phyloP scores from a whole-genome alignment of 2,113 vertebrate species.

The Sinocyclocheilus rhinocerous region DNA sequence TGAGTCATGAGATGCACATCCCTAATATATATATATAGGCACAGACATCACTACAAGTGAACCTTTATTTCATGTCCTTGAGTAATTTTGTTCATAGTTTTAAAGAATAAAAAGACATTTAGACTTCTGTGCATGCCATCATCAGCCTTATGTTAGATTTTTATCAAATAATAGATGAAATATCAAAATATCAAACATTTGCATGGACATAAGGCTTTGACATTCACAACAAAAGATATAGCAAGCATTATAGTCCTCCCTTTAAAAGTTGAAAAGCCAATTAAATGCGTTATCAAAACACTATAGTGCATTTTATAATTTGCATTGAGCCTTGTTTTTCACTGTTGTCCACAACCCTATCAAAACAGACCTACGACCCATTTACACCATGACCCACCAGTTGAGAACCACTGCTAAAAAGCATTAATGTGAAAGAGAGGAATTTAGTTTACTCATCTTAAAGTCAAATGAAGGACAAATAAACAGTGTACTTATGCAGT shows the following conservation, averaged over 20 bases:
- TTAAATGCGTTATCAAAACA: background rate
- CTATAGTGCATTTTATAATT: background rate
- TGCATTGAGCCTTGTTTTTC: constrained; percentile 7
- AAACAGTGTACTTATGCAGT: constrained; percentile 59
- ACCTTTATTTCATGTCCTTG: background rate
- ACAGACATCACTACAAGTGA: background rate
- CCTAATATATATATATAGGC: background rate
- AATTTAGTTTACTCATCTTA: constrained; percentile 52
- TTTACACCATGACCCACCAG: background rate
- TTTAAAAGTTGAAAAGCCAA: background rate
- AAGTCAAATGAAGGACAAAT: constrained; percentile 74
- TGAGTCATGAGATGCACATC: no score
- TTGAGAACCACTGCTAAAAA: background rate
- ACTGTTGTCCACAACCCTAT: background rate
- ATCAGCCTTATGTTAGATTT: background rate
- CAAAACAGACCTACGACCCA: constrained; percentile 4
- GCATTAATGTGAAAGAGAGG: background rate
- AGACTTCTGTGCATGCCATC: background rate
- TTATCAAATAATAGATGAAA: background rate
- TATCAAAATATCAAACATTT: background rate
- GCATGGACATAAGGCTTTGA: background rate
- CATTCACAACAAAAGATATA: background rate
- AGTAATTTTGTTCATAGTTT: background rate
- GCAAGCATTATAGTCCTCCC: background rate
- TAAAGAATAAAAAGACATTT: background rate